These are phyloP conservation scores for Gonocerus acuteangulatus DNA, from an alignment of 2,888 invertebrate species.

Conservation along the genomic window DNA sequence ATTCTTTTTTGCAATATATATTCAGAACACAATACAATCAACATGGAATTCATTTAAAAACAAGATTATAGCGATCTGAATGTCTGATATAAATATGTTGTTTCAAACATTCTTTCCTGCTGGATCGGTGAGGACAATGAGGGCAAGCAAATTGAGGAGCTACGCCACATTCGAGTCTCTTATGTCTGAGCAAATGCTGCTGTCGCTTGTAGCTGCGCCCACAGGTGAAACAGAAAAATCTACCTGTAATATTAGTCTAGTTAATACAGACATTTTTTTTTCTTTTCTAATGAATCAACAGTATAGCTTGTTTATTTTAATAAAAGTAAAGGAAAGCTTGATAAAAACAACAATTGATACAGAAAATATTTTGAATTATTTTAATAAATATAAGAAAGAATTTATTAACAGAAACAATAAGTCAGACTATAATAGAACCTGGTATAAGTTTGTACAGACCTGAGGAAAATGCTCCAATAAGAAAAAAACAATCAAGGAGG, in stretches of 20 bases:
- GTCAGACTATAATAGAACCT: too few relatives aligned
- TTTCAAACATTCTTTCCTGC: constrained; percentile 28
- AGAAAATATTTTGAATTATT: constrained; percentile 44
- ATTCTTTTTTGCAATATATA: too few relatives aligned
- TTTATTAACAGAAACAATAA: too few relatives aligned
- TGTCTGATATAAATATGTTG: constrained; percentile 29
- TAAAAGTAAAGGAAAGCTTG: background rate
- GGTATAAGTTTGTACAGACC: too few relatives aligned
- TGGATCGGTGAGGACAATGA: constrained; percentile 38
- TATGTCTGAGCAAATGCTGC: constrained; percentile 41
- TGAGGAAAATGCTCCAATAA: too few relatives aligned
- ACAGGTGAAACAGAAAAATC: background rate
- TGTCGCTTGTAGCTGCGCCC: constrained; percentile 39
- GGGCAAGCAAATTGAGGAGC: constrained; percentile 42
- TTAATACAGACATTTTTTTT: background rate
- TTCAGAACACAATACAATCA: background rate
- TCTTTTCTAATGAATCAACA: background rate
- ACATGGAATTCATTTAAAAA: background rate
- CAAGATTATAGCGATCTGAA: background rate
- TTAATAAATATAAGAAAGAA: too few relatives aligned
- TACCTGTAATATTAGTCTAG: background rate
- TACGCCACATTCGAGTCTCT: constrained; percentile 43
- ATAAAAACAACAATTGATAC: constrained; percentile 36
- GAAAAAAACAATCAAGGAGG: too few relatives aligned
- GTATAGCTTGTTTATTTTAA: background rate